Evolutionary conservation across 1,140 invertebrate species (phyloP), one percentile per base, ranked within the genome.

Genomic region (Latrodectus geometricus): DNA sequence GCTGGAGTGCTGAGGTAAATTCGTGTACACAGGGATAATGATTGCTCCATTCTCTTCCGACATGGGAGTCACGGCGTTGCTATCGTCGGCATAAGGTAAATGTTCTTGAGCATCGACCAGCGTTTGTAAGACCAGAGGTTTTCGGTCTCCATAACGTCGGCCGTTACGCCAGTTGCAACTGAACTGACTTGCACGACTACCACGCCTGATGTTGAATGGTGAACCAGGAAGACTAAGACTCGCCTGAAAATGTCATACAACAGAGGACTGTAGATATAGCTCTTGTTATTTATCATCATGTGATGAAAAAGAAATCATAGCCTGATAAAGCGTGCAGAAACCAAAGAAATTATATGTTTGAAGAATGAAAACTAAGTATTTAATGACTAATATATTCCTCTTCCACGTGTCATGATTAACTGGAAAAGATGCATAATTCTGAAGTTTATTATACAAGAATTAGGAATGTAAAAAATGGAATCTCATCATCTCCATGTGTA

Each of bases 11-110:
- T 96, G 93, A 80, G 95, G 88, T 90, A 92, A 88, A 87, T 89
- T 90, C 69, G 89, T 89, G 91, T 96, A 96, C 89, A 96, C 94
- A 9, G 96, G 96, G 88, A 98, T 95, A 89, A 97, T 95, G 91
- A 97, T 97, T 88, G 96, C 96, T 89, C 97, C 96, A 91, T 97
- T 98, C 91, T 99, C 97, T 92, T 99, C 98, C 77, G 97, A 98
- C 96, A 98, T 98, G 15, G 98, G 98, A 70, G 97, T 99, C 5
- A 98, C 97, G 75, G 97, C 98, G 90, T 97, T 97, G 72, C 97
- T 98, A 91, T 99, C 97, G 91, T 99, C 98, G 49, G 97, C 97
- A 91, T 97, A 99, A 17, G 98, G 98, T 89, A 99, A 94, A 91
- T 98, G 96, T 92, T 98, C 97, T 91, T 98, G 96, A 82, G 97